Percentiles rank a stretch among this genome's conserved stretches.
These are phyloP conservation scores for Eupithecia dodoneata DNA, from an alignment of 2,888 invertebrate species.

Conservation along the genomic window DNA sequence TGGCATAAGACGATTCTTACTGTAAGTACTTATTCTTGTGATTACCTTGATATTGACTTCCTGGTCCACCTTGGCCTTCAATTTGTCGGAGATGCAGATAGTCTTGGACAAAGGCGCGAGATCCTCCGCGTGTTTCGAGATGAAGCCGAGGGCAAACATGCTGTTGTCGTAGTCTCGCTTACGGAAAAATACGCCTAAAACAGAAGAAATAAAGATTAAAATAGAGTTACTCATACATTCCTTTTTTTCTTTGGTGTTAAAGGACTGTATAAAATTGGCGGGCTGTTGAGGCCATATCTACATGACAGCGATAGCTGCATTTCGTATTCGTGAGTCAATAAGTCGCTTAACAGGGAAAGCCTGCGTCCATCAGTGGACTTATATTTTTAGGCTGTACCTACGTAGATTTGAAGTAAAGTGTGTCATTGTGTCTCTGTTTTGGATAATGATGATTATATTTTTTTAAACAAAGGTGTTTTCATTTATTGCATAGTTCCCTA, in stretches of 20 bases:
- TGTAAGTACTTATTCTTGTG: background rate
- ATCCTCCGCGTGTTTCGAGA: conserved; percentile 92
- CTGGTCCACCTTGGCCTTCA: conserved; percentile 85
- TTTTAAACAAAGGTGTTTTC: too few species aligned
- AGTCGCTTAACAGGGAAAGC: too few species aligned
- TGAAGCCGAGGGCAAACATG: conserved; percentile 93
- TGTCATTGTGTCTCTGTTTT: too few species aligned
- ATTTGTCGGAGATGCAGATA: conserved; percentile 75
- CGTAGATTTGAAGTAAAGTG: too few species aligned
- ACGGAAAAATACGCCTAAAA: conserved; percentile 87
- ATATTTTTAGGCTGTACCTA: too few species aligned
- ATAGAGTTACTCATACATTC: too few species aligned
- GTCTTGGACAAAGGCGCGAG: conserved; percentile 90
- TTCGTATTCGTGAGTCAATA: too few species aligned
- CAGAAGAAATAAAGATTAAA: background rate
- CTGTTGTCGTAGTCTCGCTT: conserved; percentile 83
- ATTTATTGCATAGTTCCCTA: too few species aligned
- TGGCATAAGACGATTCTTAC: background rate
- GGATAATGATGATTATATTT: too few species aligned
- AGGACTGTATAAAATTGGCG: background rate
- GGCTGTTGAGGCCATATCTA: background rate
- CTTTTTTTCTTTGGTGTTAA: too few species aligned
- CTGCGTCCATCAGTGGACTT: too few species aligned
- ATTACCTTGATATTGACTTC: conserved; percentile 84
- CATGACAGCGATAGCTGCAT: background rate